phyloP scores from a whole-genome alignment of 2,797 vertebrate species.

The Cynopterus sphinx region DNA sequence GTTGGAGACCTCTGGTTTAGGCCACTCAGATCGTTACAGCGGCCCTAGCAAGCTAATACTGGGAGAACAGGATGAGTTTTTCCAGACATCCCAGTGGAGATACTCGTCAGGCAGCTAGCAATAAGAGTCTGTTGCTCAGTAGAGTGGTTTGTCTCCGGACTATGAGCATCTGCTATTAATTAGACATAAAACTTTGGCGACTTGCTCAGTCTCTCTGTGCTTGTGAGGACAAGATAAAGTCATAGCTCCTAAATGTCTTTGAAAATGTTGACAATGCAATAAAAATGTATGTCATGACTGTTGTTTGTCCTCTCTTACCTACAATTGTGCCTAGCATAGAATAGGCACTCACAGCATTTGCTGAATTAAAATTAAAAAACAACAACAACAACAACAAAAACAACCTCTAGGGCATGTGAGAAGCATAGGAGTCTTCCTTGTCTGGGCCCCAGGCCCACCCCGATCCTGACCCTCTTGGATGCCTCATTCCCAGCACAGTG shows the following conservation, averaged over 20 bases:
- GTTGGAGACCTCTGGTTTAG: background rate
- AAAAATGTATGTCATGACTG: background rate
- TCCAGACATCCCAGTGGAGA: background rate
- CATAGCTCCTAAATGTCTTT: background rate
- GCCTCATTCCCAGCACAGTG: background rate
- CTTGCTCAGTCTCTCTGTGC: background rate
- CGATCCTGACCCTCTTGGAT: background rate
- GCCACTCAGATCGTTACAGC: background rate
- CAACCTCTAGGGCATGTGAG: background rate
- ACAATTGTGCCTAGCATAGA: background rate
- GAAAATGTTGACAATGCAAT: background rate
- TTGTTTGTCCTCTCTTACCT: background rate
- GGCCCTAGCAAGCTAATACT: background rate
- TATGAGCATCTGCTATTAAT: constrained; percentile 29
- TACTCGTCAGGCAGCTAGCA: background rate
- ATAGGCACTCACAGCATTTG: background rate
- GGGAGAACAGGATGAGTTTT: background rate
- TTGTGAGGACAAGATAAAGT: background rate
- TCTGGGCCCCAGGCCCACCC: background rate
- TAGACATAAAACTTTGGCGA: background rate
- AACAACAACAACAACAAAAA: background rate
- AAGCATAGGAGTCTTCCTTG: background rate
- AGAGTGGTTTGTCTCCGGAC: background rate
- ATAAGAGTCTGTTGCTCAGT: background rate
- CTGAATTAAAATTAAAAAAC: background rate